Evolutionary conservation across 30 jellyfish, hydroid and myxozoan genomes (phyloP).

Genomic region (Mastigias papua): DNA sequence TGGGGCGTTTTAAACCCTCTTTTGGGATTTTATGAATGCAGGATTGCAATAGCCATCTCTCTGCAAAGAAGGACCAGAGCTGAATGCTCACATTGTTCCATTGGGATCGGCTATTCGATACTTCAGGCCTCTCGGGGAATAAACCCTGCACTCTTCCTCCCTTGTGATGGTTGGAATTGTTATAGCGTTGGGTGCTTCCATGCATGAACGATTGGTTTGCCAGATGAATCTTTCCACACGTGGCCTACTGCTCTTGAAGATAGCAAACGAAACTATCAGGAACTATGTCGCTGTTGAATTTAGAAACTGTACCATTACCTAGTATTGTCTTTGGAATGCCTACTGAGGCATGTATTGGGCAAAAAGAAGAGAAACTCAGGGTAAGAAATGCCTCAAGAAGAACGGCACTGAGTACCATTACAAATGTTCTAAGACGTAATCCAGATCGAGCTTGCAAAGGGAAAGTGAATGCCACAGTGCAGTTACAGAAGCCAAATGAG

Average conservation of each 20-base stretch:
- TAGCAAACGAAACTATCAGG: background rate
- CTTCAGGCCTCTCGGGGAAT: no score
- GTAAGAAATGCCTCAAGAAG: constrained; percentile 69
- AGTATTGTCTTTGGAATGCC: background rate
- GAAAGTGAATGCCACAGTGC: background rate
- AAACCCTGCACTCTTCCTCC: no score
- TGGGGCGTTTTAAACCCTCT: no score
- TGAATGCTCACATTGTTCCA: no score
- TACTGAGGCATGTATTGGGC: constrained; percentile 24
- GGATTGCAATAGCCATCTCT: no score
- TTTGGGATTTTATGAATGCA: no score
- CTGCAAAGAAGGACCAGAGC: no score
- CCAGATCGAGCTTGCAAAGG: constrained; percentile 86
- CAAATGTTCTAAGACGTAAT: constrained; percentile 63
- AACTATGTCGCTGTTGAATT: constrained; percentile 11
- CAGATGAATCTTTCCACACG: background rate
- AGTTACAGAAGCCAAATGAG: background rate
- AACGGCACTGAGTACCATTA: constrained; percentile 76
- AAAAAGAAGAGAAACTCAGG: constrained; percentile 43
- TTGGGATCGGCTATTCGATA: no score
- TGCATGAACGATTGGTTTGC: no score
- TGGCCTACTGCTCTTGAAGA: background rate
- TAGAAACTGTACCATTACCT: background rate
- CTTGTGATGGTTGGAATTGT: no score
- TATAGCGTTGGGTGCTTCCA: no score